Percentiles rank a stretch among this genome's conserved stretches.
Evolutionary conservation across 2,888 invertebrate species (phyloP).

Genomic region (Hoplodrina blanda): DNA sequence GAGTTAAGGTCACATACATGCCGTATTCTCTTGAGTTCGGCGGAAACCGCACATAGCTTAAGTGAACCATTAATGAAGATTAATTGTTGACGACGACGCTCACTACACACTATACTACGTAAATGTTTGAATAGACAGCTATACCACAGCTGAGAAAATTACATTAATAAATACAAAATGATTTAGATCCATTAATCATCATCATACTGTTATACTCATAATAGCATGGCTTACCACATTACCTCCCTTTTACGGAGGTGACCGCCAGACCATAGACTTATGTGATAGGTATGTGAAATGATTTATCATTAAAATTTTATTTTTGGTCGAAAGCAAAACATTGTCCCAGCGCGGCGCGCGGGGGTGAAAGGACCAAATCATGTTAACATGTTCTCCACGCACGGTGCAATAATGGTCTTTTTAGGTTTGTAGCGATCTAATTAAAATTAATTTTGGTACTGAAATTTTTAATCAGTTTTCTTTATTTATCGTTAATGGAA

Average conservation of each 20-base stretch:
- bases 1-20: constrained; percentile 70
- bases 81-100: constrained; percentile 82
- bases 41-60: constrained; percentile 83
- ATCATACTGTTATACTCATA: constrained; percentile 46
- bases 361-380: constrained; percentile 22
- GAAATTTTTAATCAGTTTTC: not conserved
- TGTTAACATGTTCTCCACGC: constrained; percentile 31
- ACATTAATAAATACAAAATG: constrained; percentile 57
- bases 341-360: constrained; percentile 33
- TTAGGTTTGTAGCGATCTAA: constrained; percentile 8
- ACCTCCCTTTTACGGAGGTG: constrained; percentile 43
- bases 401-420: constrained; percentile 16
- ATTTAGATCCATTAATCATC: constrained; percentile 63
- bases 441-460: constrained; percentile 27
- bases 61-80: constrained; percentile 88
- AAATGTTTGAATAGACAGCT: constrained; percentile 59
- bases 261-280: constrained; percentile 36
- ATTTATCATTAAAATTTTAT: constrained; percentile 57
- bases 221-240: constrained; percentile 54
- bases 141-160: constrained; percentile 58
- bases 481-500: not conserved
- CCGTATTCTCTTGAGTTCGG: constrained; percentile 73
- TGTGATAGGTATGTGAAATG: constrained; percentile 40
- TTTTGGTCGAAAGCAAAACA: constrained; percentile 54
- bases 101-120: constrained; percentile 67